phyloP scores from a whole-genome alignment of 2,113 vertebrate species.

The Elephantulus edwardii region DNA sequence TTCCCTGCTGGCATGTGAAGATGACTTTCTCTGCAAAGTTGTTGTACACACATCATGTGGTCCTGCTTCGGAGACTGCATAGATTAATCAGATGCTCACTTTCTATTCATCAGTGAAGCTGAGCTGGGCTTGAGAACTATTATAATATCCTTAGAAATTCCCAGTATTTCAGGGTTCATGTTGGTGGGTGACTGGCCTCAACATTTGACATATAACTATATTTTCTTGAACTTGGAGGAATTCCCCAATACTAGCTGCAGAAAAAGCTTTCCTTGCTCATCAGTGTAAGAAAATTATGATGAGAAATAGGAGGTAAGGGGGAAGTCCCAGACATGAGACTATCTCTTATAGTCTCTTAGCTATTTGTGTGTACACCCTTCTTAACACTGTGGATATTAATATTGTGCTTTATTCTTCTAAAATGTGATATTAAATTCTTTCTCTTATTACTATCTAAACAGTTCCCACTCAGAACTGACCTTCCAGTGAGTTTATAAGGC shows the following conservation, averaged over 20 bases:
- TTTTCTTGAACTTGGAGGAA: neutral
- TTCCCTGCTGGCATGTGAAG: conserved; percentile 17
- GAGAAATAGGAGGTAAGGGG: neutral
- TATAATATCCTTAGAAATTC: neutral
- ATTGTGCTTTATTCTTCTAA: neutral
- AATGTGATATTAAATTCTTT: no score
- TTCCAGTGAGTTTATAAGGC: no score
- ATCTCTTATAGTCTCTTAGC: neutral
- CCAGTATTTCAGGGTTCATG: neutral
- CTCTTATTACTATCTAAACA: no score
- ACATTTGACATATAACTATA: neutral
- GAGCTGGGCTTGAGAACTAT: neutral
- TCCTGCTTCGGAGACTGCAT: conserved; percentile 27
- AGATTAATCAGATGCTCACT: conserved; percentile 43
- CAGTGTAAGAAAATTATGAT: neutral
- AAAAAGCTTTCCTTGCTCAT: neutral
- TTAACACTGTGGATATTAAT: neutral
- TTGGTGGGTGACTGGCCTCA: neutral
- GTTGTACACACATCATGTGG: neutral
- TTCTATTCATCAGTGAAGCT: neutral
- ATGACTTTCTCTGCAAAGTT: conserved; percentile 40
- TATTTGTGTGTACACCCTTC: neutral
- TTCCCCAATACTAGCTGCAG: neutral
- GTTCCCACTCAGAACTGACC: no score
- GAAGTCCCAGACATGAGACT: neutral